Conservation (phyloP, 1,140 invertebrate species). For the Bombus pyrosoma region DNA sequence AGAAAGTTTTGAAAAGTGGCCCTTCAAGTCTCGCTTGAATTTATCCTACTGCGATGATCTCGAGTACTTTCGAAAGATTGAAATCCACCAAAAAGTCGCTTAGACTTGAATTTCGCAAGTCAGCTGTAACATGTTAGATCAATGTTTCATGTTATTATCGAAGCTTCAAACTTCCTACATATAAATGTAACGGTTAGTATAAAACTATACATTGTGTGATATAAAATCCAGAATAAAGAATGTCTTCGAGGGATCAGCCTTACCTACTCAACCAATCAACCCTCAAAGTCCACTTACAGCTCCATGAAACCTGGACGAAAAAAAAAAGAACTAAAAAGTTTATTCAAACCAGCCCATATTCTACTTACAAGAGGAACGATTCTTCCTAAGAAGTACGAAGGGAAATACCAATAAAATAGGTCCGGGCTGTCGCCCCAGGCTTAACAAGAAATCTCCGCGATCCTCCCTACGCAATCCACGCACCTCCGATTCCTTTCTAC, state of each 20-base stretch:
- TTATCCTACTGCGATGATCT: constrained; percentile 1
- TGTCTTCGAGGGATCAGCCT: too few species aligned
- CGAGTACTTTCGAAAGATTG: constrained; percentile 22
- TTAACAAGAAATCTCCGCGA: constrained; percentile 34
- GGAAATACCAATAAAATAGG: constrained; percentile 1
- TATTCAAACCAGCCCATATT: too few species aligned
- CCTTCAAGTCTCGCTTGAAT: constrained; percentile 11
- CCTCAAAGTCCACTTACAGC: background rate
- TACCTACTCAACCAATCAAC: background rate
- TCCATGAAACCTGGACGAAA: background rate
- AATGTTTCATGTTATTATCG: background rate
- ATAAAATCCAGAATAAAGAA: too few species aligned
- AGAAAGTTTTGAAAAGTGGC: constrained; percentile 8
- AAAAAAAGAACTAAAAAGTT: background rate
- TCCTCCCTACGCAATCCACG: background rate
- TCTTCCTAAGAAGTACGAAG: background rate
- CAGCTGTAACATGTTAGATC: background rate
- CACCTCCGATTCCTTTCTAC: constrained; percentile 18
- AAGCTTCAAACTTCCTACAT: background rate
- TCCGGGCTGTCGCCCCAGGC: background rate
- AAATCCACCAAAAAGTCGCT: constrained; percentile 1
- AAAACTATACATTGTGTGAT: background rate
- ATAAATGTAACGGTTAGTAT: too few species aligned
- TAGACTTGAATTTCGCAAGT: background rate
- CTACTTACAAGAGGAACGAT: too few species aligned